Evolutionary conservation across 1,140 invertebrate species (phyloP), one percentile per base, ranked within the genome.

Genomic region (Musca domestica): DNA sequence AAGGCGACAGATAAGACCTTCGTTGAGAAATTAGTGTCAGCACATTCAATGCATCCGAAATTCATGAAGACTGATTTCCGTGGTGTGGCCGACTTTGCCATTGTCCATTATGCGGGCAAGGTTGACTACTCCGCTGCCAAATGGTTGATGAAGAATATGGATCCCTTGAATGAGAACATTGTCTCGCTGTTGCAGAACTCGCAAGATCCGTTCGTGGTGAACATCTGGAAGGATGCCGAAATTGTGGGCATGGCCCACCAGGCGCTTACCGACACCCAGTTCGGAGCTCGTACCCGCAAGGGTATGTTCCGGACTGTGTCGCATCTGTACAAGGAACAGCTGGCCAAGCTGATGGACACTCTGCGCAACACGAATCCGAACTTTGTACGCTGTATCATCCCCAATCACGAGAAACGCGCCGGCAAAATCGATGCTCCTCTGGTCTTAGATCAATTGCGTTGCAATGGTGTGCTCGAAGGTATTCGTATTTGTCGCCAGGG

Each of bases 121-220:
- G 95, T 99, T 9, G 96, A 99, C 83, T 99, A 99, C 81, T 95
- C 93, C 12, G 96, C 96, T 0, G 89, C 90, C n/a, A 91, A 98
- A 76, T 99, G 98, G 98, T 83, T 99, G 27, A 98, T 98, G 94
- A 99, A 99, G 87, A 99, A 99, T 82, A 99, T 99, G 98, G 98
- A 99, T 80, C 98, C 98, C 0, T 85, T 99, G 66, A 99, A 99
- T 83, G 98, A 99, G 80, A 99, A 99, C 82, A 92, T 99, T 14
- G 98, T 99, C 0, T 93, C 92, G 19, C 85, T 99, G n/a, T 84
- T 99, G 17, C 97, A 99, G 84, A 87, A 87, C 2, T 98, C 97
- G 4, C 92, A 95, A 76, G 98, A 99, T 88, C 91, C 94, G 12
- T 99, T 99, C 83, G 93, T 99, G 27, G 91, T 92, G 64, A 90